Base-by-base conservation (phyloP, 2,888 invertebrate species). In the Ceramica pisi region DNA sequence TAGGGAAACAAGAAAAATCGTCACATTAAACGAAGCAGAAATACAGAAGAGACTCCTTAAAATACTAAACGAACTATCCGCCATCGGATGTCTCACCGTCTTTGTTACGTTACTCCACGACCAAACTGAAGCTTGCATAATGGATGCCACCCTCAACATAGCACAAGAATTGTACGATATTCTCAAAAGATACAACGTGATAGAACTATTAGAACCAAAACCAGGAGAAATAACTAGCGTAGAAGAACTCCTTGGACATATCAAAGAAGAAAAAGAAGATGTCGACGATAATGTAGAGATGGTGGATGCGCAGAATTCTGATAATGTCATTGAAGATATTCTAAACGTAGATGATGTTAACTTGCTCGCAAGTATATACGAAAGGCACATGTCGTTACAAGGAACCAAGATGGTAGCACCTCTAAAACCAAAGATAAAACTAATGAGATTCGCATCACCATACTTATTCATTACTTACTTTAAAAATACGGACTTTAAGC, bases 1-100 rank as follows among this genome's bases (percentile, higher is more conserved):
- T 0, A 97, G 97, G 87, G 98, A 98, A 90, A 96, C 97, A 8
- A 96, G 97, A 71, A 98, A 98, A 92, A 98, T 98, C 26, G 97
- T 98, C 5, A 97, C 97, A 0, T 91, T 98, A 14, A 97, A 97
- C 38, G 97, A 97, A 71, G 91, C 91, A 0, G 98, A 98, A 91
- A 97, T 97, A 62, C 96, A 97, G 83, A 96, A 93, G 76, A 94
- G 98, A 71, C 92, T 98, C 5, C 91, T 96, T 14, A 97, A 97
- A 91, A 97, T 97, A 14, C 89, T 98, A 38, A 96, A 97, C 0
- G 97, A 97, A 81, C 91, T 98, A n/a, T 96, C 97, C 0, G 92
- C 96, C 1, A 97, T 97, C 31, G 97, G 97, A 2, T 98, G 98
- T 83, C 94, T 98, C 7, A 97, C 97, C 3, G 97, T 98, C 1